phyloP scores from a whole-genome alignment of 1,140 invertebrate genomes.

The Pseudoatta argentina region DNA sequence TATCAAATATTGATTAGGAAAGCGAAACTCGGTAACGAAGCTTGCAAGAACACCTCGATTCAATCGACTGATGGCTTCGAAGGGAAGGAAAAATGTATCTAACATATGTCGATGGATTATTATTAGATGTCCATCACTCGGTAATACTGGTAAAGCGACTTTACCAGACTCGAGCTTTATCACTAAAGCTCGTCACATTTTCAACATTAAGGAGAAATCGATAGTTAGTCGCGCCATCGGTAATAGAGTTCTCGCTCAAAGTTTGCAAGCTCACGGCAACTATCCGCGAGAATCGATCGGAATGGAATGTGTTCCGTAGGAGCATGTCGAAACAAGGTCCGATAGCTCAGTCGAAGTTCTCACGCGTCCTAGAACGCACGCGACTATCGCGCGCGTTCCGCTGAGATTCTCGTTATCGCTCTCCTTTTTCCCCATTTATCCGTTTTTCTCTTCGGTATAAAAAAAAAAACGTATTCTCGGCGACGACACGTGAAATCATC shows the following conservation, averaged over 20 bases:
- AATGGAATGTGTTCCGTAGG: constrained; percentile 60
- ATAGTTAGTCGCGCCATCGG: constrained; percentile 33
- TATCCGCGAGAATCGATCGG: constrained; percentile 66
- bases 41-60: constrained; percentile 6
- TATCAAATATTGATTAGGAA: background rate
- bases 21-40: background rate
- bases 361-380: constrained; percentile 75
- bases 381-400: constrained; percentile 65
- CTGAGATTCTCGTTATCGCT: constrained; percentile 32
- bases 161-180: constrained; percentile 5
- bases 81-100: background rate
- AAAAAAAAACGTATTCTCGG: background rate
- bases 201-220: background rate
- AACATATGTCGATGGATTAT: background rate
- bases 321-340: constrained; percentile 65
- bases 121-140: background rate
- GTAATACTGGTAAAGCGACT: background rate
- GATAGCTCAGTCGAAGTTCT: constrained; percentile 81
- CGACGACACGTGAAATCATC: constrained; percentile 52
- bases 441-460: background rate
- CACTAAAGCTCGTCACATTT: background rate
- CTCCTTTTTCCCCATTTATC: constrained; percentile 11
- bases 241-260: constrained; percentile 59
- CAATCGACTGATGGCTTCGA: background rate
- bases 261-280: constrained; percentile 53